Evolutionary conservation across 2,797 vertebrate species (phyloP).

Genomic region (Pantherophis vulpinus): DNA sequence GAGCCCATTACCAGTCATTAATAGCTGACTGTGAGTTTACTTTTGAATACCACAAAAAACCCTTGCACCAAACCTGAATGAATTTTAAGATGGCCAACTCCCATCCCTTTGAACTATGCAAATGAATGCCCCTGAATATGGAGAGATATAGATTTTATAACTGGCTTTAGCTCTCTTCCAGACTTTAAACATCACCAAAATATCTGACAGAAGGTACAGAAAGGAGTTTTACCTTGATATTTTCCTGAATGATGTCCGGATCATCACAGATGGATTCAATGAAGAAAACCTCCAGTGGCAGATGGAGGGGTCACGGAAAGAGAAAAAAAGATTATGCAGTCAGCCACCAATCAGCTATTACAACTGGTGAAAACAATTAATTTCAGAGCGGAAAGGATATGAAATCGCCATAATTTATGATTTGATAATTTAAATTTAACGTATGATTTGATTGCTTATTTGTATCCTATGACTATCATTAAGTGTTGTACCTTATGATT

Average conservation of each 20-base stretch:
- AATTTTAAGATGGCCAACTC: background rate
- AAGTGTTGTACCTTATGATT: no score
- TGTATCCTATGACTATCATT: no score
- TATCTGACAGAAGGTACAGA: background rate
- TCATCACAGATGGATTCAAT: slow-evolving; percentile 89
- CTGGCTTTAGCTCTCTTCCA: background rate
- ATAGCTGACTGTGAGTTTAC: background rate
- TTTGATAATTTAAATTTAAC: no score
- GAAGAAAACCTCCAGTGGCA: slow-evolving; percentile 79
- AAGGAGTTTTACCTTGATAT: slow-evolving; percentile 81
- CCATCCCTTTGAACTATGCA: background rate
- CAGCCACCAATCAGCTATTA: background rate
- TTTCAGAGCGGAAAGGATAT: background rate
- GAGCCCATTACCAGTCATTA: background rate
- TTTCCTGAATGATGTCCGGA: slow-evolving; percentile 84
- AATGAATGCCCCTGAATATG: background rate
- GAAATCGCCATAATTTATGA: background rate
- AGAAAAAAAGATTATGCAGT: background rate
- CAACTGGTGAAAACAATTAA: background rate
- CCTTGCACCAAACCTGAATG: background rate
- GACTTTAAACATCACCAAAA: background rate
- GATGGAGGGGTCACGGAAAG: background rate
- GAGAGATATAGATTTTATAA: background rate
- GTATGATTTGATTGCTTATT: no score
- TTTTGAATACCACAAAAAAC: background rate